Evolutionary conservation across 2,113 vertebrate genomes (phyloP), one percentile per base, ranked within the genome.

Genomic region (Aythya baeri): DNA sequence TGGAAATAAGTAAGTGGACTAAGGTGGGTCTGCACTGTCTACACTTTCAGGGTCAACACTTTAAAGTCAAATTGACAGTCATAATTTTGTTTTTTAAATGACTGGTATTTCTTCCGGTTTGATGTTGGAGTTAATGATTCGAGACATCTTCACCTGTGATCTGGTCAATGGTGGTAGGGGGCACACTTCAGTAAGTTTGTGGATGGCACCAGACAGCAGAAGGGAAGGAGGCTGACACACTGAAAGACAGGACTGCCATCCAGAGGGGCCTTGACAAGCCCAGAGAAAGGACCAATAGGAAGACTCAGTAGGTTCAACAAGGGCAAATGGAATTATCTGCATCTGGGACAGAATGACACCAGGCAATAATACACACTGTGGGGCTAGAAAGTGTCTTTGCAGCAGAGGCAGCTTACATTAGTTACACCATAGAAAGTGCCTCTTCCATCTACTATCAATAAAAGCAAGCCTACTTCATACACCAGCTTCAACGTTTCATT

Each of bases 401-500:
- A 43, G 36, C 29, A 26, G n/a, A 83, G 52, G 46, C 4, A 0
- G 73, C 78, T 81, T 55, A 32, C 4, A 31, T 78, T 81, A 91
- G 86, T 92, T 86, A 70, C 71, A 94, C 74, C 1, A 2, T 17
- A 93, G 63, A 49, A 93, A 91, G 36, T 66, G 36, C 31, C 34
- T 83, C n/a, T 89, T 93, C 85, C 57, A 66, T 67, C 50, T 76
- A 7, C 72, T 62, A 55, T 44, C 92, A 77, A 78, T 77, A 43
- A 88, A 88, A 83, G 50, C n/a, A 74, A 88, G 22, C 50, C 79
- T 86, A 62, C 72, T 86, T 77, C 63, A 15, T 29, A 77, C 31
- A 80, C 67, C 15, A 65, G 34, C 41, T 75, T 80, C 82, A 93
- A 88, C 79, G 73, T 90, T 77, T 91, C 67, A 63, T 91, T 89